Percentiles rank a stretch among this genome's conserved stretches.
phyloP scores from a whole-genome alignment of 2,888 invertebrate genomes.

The Cyclophora albipunctata region DNA sequence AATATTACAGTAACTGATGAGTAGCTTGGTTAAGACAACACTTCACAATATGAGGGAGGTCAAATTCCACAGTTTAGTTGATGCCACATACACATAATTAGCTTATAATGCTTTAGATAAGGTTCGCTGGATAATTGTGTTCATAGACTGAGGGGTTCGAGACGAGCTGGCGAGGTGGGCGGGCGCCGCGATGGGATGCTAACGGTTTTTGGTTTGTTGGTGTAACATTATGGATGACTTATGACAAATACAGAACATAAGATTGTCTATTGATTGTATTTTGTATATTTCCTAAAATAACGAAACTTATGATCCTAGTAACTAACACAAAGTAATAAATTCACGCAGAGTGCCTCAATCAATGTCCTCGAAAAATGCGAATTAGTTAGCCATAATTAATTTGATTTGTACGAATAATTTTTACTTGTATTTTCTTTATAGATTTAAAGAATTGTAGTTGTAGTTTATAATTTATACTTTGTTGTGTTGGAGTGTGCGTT shows the following conservation, averaged over 20 bases:
- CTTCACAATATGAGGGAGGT: slow-evolving; percentile 42
- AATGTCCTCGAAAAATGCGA: slow-evolving; percentile 59
- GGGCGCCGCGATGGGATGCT: slow-evolving; percentile 9
- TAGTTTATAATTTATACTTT: slow-evolving; percentile 56
- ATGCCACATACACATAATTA: slow-evolving; percentile 72
- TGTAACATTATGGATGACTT: no score
- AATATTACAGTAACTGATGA: slow-evolving; percentile 4
- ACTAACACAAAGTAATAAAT: slow-evolving; percentile 49
- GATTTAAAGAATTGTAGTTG: slow-evolving; percentile 64
- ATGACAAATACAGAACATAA: neutral
- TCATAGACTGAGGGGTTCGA: slow-evolving; percentile 62
- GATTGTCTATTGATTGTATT: slow-evolving; percentile 36
- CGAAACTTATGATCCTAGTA: slow-evolving; percentile 46
- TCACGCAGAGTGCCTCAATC: slow-evolving; percentile 74
- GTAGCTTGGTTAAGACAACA: slow-evolving; percentile 4
- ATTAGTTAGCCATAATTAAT: slow-evolving; percentile 66
- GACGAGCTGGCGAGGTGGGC: slow-evolving; percentile 21
- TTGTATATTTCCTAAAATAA: slow-evolving; percentile 56
- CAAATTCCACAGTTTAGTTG: slow-evolving; percentile 60
- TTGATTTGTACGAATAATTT: slow-evolving; percentile 55
- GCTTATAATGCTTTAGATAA: slow-evolving; percentile 74
- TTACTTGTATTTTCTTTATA: slow-evolving; percentile 48
- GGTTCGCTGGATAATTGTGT: slow-evolving; percentile 73
- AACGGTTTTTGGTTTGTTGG: neutral
- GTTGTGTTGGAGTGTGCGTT: slow-evolving; percentile 30